Evolutionary conservation across 2,888 invertebrate genomes (phyloP).

Genomic region (Archips xylosteana): DNA sequence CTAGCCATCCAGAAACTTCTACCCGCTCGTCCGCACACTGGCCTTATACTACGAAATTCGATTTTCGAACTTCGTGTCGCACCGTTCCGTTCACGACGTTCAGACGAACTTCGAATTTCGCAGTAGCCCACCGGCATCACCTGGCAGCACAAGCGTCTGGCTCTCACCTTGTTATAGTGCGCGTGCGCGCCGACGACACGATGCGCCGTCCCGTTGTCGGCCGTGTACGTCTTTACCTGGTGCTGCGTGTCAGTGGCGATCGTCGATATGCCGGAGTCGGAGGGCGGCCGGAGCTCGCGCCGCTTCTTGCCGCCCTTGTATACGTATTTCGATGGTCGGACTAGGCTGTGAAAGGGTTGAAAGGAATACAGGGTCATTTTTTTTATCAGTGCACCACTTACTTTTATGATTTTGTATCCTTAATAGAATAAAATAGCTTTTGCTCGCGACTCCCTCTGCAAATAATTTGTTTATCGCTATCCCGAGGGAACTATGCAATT

Average conservation of each 20-base stretch:
- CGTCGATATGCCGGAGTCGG: slow-evolving; percentile 81
- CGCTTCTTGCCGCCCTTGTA: slow-evolving; percentile 82
- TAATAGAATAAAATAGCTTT: too few relatives aligned
- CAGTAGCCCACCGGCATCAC: background rate
- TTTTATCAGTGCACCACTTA: too few relatives aligned
- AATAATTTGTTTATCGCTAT: too few relatives aligned
- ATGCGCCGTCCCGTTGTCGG: slow-evolving; percentile 94
- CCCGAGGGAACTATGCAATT: too few relatives aligned
- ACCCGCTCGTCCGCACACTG: background rate
- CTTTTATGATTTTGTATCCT: too few relatives aligned
- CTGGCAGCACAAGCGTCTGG: slow-evolving; percentile 71
- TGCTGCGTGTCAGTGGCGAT: slow-evolving; percentile 89
- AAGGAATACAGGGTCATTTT: background rate
- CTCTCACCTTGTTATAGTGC: slow-evolving; percentile 96
- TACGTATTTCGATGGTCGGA: slow-evolving; percentile 78
- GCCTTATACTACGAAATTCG: too few relatives aligned
- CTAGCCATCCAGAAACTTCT: background rate
- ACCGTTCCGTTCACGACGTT: too few relatives aligned
- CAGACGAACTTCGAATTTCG: too few relatives aligned
- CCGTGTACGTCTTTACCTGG: slow-evolving; percentile 98
- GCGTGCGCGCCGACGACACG: slow-evolving; percentile 91
- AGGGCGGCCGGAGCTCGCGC: slow-evolving; percentile 67
- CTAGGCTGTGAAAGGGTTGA: slow-evolving; percentile 62
- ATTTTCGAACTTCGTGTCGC: background rate
- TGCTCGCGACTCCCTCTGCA: too few relatives aligned